phyloP scores from a whole-genome alignment of 2,797 vertebrate genomes.

The Eupleurogrammus muticus region DNA sequence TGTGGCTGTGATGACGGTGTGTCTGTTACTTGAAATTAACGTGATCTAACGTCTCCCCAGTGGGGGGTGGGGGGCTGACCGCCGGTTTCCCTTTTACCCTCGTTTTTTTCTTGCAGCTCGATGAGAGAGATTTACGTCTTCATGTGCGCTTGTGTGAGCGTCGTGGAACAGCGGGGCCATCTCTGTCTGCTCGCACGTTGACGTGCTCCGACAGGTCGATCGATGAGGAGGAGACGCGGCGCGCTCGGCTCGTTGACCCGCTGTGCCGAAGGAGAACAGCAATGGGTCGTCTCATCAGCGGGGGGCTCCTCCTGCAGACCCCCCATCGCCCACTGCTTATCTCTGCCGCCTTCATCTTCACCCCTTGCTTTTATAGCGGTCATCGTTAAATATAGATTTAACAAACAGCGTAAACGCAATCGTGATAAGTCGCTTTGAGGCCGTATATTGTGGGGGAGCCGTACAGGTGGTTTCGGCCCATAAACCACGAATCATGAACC shows the following conservation, averaged over 20 bases:
- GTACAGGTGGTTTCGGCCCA: neutral
- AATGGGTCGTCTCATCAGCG: conserved; percentile 56
- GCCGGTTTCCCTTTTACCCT: conserved; percentile 12
- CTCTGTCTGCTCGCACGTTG: conserved; percentile 53
- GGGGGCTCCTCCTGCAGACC: conserved; percentile 26
- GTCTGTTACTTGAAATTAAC: conserved; percentile 58
- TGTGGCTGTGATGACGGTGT: conserved; percentile 34
- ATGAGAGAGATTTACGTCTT: conserved; percentile 32
- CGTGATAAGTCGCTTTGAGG: neutral
- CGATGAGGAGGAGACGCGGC: conserved; percentile 68
- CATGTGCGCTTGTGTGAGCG: conserved; percentile 35
- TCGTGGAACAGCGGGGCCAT: conserved; percentile 46
- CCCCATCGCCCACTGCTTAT: conserved; percentile 33
- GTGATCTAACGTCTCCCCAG: conserved; percentile 39
- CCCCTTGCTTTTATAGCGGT: conserved; percentile 3
- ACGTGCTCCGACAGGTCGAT: conserved; percentile 75
- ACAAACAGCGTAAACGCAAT: conserved; percentile 6
- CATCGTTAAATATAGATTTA: conserved; percentile 1
- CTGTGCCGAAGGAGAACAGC: conserved; percentile 61
- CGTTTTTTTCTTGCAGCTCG: conserved; percentile 34
- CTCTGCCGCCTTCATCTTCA: conserved; percentile 4
- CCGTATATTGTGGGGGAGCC: neutral
- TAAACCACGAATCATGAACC: neutral
- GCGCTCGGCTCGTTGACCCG: conserved; percentile 62
- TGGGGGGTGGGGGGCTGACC: conserved; percentile 30